Evolutionary conservation across 2,113 vertebrate species (phyloP).

Genomic region (Theristicus caerulescens): DNA sequence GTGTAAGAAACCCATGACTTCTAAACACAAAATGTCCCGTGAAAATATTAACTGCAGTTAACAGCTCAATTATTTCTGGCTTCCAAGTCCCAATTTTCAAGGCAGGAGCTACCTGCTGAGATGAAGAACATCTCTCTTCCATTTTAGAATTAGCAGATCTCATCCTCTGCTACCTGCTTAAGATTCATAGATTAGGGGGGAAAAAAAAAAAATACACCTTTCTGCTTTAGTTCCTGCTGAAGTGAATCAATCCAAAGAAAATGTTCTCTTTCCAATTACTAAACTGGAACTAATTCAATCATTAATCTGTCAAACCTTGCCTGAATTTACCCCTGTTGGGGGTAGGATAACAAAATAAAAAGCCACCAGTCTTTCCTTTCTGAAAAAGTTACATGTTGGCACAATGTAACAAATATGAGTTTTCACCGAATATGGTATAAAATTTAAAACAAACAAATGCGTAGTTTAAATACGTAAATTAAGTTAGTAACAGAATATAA

Average conservation of each 20-base stretch:
- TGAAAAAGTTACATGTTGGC: neutral
- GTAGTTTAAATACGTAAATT: neutral
- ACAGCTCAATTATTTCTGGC: neutral
- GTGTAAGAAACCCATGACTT: neutral
- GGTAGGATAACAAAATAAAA: neutral
- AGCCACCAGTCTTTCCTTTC: neutral
- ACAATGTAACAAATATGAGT: neutral
- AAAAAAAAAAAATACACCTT: neutral
- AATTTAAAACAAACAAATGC: neutral
- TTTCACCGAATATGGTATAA: neutral
- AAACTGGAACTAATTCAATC: neutral
- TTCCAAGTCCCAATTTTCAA: neutral
- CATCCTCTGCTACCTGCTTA: neutral
- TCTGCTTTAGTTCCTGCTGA: neutral
- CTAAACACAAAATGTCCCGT: neutral
- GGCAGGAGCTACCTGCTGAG: neutral
- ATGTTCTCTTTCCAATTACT: neutral
- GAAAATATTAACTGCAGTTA: neutral
- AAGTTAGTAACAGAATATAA: neutral
- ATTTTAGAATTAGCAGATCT: neutral
- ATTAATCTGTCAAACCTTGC: neutral
- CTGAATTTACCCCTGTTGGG: neutral
- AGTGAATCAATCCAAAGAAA: neutral
- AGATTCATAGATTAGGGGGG: neutral
- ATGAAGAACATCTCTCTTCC: neutral